Conservation (phyloP, 2,113 vertebrate genomes). For the Melanocharis versteri region DNA sequence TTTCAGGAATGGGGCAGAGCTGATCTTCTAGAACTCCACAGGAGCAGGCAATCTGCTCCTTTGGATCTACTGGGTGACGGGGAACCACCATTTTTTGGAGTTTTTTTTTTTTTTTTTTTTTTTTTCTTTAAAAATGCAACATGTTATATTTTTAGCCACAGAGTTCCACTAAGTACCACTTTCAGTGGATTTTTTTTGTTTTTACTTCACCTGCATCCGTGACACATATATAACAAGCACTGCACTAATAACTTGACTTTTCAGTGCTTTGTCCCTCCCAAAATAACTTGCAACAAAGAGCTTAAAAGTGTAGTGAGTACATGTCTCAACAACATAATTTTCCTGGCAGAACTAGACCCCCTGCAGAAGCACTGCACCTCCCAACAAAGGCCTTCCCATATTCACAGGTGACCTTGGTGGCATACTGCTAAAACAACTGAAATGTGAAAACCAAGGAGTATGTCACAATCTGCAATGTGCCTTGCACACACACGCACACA, state of each 20-base stretch:
- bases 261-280: neutral
- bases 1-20: neutral
- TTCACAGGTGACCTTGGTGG: neutral
- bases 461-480: accelerated
- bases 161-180: neutral
- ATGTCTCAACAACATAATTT: neutral
- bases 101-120: neutral
- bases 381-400: neutral
- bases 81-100: neutral
- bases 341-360: neutral
- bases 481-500: too few species aligned
- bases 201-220: neutral
- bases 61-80: neutral
- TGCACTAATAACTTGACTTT: neutral
- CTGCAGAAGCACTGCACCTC: neutral
- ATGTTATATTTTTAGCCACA: neutral
- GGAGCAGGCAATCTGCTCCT: neutral
- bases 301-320: neutral
- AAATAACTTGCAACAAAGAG: neutral
- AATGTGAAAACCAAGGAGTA: neutral
- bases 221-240: neutral
- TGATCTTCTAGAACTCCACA: neutral
- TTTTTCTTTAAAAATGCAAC: neutral
- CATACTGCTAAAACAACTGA: neutral
- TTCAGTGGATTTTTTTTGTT: neutral